Evolutionary conservation across 92 coral and sea anemone species (phyloP).

Genomic region (Zoanthus sociatus): DNA sequence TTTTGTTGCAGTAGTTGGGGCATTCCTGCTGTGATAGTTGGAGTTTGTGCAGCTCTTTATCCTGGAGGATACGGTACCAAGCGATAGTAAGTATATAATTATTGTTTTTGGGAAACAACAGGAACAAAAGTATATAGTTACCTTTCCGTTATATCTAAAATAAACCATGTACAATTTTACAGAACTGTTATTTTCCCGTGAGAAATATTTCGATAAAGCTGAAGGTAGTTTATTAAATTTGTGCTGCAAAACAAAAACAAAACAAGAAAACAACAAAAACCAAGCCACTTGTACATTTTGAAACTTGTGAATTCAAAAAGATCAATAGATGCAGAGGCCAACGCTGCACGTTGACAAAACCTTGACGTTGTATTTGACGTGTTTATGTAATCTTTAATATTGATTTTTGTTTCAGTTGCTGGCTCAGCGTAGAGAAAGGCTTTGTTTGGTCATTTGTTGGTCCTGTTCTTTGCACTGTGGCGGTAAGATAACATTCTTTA

Average conservation of each 20-base stretch:
- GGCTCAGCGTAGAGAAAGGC: conserved; percentile 50
- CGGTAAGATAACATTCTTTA: conserved; percentile 39
- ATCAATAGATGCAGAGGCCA: too few species aligned
- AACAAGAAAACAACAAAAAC: too few species aligned
- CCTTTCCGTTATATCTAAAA: background rate
- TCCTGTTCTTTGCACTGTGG: conserved; percentile 52
- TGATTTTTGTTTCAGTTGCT: conserved; percentile 48
- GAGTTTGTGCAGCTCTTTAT: conserved; percentile 19
- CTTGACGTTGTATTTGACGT: background rate
- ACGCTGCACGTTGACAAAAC: too few species aligned
- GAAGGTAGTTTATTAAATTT: too few species aligned
- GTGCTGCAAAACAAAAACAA: too few species aligned
- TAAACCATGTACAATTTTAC: background rate
- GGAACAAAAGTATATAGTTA: too few species aligned
- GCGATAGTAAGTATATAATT: conserved; percentile 3
- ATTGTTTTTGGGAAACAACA: background rate
- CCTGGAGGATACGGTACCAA: conserved; percentile 35
- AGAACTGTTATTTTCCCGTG: too few species aligned
- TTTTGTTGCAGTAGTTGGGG: conserved; percentile 66
- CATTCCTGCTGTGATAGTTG: conserved; percentile 33
- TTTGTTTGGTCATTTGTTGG: conserved; percentile 63
- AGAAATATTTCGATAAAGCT: too few species aligned
- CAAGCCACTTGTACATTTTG: too few species aligned
- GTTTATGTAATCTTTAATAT: background rate
- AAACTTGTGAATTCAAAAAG: too few species aligned